Base-by-base conservation (phyloP, 2,888 invertebrate genomes). In the Melanchra persicariae region DNA sequence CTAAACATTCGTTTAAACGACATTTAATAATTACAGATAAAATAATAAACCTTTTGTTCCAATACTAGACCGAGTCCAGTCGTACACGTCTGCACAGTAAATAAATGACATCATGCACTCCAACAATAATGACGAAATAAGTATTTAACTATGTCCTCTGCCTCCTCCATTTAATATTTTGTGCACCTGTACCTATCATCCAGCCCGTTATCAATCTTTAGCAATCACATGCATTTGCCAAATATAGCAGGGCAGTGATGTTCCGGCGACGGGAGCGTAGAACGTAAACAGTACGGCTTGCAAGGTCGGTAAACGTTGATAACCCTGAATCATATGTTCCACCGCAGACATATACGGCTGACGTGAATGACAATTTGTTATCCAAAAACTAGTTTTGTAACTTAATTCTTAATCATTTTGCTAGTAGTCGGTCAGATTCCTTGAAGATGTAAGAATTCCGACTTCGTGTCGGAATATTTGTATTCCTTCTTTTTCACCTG, bases 301-400 rank as follows among this genome's bases (percentile, higher is more conserved):
- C 85, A 86, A 88, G 87, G 87, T 74, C 80, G 57, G 70, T 66
- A 70, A 85, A 70, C 74, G 70, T 78, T 71, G 80, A 67, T 81
- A 80, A 81, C 87, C 84, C 86, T 87, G 87, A 85, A 71, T 82
- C 61, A 69, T 64, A 72, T 77, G 64, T 70, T 72, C 62, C 67
- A 66, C 61, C 59, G 49, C 63, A 47, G 62, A 65, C 72, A 49
- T 72, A 60, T 77, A 75, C 57, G 73, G 70, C 54, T 52, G 74
- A 70, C 54, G 69, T 55, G 66, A 70, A 73, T 75, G 70, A 75
- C 65, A 26, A 72, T 71, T 74, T 77, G 51, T 71, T 72, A 58
- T 58, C 40, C 59, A 57, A 70, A 64, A 71, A 59, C 59, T 49
- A 26, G 49, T 49, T 66, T 15, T 43, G 57, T 30, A 30, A 54